phyloP scores from a whole-genome alignment of 2,888 invertebrate species.

The Brachynemurus nebulosus region DNA sequence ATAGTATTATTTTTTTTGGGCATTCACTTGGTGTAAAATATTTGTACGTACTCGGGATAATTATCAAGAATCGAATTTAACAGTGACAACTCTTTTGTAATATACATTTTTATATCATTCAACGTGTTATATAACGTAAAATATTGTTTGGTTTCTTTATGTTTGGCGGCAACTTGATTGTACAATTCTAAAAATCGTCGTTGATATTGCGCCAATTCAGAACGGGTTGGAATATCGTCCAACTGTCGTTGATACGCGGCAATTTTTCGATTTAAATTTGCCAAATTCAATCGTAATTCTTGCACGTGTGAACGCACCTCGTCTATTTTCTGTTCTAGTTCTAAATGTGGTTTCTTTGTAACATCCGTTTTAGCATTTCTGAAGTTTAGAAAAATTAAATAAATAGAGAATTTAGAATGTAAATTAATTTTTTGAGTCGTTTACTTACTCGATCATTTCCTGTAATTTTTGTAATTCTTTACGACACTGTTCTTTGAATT shows the following conservation, averaged over 20 bases:
- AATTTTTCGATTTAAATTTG: slow-evolving; percentile 65
- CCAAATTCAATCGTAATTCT: slow-evolving; percentile 51
- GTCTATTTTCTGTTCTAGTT: slow-evolving; percentile 47
- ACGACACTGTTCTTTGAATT: slow-evolving; percentile 62
- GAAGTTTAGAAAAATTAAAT: background rate
- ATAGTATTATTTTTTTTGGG: background rate
- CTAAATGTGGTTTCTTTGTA: slow-evolving; percentile 18
- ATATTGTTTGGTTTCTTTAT: slow-evolving; percentile 95
- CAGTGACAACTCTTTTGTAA: slow-evolving; percentile 79
- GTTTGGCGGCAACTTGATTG: slow-evolving; percentile 88
- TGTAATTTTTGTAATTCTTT: slow-evolving; percentile 43
- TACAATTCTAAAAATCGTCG: slow-evolving; percentile 90
- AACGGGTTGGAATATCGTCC: slow-evolving; percentile 85
- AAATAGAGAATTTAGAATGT: background rate
- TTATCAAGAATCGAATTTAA: slow-evolving; percentile 82
- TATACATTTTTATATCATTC: slow-evolving; percentile 84
- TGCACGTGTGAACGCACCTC: slow-evolving; percentile 33
- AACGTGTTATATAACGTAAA: slow-evolving; percentile 91
- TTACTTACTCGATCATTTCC: slow-evolving; percentile 29
- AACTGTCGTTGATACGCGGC: slow-evolving; percentile 70
- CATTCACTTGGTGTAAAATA: slow-evolving; percentile 9
- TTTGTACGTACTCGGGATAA: slow-evolving; percentile 59
- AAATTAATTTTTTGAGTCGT: slow-evolving; percentile 1
- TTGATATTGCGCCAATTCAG: slow-evolving; percentile 91
- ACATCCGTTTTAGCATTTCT: background rate